phyloP scores from a whole-genome alignment of 2,797 vertebrate genomes.

The Argentina silus region DNA sequence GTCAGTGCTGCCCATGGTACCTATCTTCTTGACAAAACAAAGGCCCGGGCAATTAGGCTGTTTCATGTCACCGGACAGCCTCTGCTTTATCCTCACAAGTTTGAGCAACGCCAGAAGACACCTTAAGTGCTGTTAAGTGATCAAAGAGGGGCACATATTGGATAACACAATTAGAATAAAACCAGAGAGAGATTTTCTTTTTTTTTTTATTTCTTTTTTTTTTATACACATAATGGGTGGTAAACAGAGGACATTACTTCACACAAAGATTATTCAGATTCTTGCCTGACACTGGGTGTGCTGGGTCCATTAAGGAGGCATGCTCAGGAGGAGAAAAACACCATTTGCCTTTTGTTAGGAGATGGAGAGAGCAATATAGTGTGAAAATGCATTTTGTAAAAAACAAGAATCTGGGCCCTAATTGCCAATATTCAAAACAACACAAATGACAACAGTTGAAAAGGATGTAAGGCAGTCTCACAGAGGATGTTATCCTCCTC shows the following conservation, averaged over 20 bases:
- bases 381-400: constrained; percentile 27
- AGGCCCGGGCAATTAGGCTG: constrained; percentile 69
- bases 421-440: constrained; percentile 69
- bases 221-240: constrained; percentile 71
- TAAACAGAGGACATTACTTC: constrained; percentile 78
- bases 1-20: constrained; percentile 63
- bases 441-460: constrained; percentile 33
- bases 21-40: constrained; percentile 69
- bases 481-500: constrained; percentile 25
- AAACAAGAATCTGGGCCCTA: constrained; percentile 52
- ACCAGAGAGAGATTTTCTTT: constrained; percentile 57
- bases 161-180: constrained; percentile 80
- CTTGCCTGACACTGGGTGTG: constrained; percentile 74
- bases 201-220: too few species aligned
- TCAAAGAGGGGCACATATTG: constrained; percentile 77
- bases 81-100: constrained; percentile 64
- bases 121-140: constrained; percentile 82
- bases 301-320: constrained; percentile 70
- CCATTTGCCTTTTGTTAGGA: constrained; percentile 62
- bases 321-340: constrained; percentile 57
- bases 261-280: constrained; percentile 76
- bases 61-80: constrained; percentile 52
- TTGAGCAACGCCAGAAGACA: constrained; percentile 74
- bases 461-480: constrained; percentile 43
- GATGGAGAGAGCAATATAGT: constrained; percentile 60